Evolutionary conservation across 1,140 invertebrate species (phyloP), one percentile per base, ranked within the genome.

Genomic region (Manduca sexta): DNA sequence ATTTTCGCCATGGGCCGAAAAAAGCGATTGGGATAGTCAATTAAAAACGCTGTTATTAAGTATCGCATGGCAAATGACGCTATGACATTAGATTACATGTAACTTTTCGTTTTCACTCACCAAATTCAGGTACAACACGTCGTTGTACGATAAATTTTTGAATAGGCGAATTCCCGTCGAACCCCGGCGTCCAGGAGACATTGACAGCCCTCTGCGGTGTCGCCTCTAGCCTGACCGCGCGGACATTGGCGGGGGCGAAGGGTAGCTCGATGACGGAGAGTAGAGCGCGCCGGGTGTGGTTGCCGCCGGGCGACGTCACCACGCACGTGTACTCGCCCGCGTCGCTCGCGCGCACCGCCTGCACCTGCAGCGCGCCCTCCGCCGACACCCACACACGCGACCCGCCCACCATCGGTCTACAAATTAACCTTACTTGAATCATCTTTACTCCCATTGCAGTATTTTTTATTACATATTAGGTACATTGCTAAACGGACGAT

Each of bases 141-240:
- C 93, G 94, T 77, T 99, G 95, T 16, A 99, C 90, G 53, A 98
- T 96, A 79, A 94, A 99, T 72, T 97, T 96, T 48, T 94, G 90
- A 39, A 98, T 95, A 1, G 95, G 95, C 74, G 95, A 97, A 74
- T 99, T 98, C 33, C 98, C 98, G 87, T 99, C 95, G 84, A 98
- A 99, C 8, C 95, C 95, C 0, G 95, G 93, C 6, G 93, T 93
- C 98, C 98, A 99, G 10, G 92, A 93, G 0, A 99, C 91, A 76
- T 98, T 97, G 29, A 99, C 95, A 10, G 91, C 89, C 39, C 91
- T 80, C 57, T 90, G 89, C 38, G 88, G 64, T 16, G 88, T 60
- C 54, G 89, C 74, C 71, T 91, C 71, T 29, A 93, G 60, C 11
- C 95, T 88, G 38, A 86, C 76, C 1, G 96, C 97, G 59, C 90